Conservation (phyloP, 2,797 vertebrate genomes). For the Apogon talboti region DNA sequence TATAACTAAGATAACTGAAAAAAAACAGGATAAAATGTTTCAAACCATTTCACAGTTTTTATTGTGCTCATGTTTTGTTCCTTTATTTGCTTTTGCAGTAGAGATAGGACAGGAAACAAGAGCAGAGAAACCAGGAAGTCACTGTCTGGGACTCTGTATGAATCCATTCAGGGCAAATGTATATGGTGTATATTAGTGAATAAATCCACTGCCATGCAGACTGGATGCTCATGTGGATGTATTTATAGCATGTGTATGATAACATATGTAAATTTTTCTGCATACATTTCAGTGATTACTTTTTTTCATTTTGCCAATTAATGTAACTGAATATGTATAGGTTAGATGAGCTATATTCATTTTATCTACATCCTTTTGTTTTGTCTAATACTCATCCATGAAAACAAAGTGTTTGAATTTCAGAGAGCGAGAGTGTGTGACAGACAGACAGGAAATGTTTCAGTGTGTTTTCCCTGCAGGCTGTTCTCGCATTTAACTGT, state of each 20-base stretch:
- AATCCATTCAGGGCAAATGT: too few species aligned
- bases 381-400: slow-evolving; percentile 21
- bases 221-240: not conserved
- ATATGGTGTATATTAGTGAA: not conserved
- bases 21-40: too few species aligned
- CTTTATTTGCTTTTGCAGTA: too few species aligned
- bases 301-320: not conserved
- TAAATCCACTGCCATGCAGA: not conserved
- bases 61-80: too few species aligned
- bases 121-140: too few species aligned
- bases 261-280: not conserved
- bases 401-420: slow-evolving; percentile 41
- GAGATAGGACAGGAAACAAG: too few species aligned
- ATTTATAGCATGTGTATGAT: not conserved
- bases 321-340: not conserved
- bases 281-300: not conserved
- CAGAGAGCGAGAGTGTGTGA: slow-evolving; percentile 23
- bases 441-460: slow-evolving; percentile 53
- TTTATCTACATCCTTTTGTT: not conserved
- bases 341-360: not conserved
- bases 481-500: slow-evolving; percentile 69
- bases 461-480: slow-evolving; percentile 64
- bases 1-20: too few species aligned
- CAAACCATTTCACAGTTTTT: too few species aligned
- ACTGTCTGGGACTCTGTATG: too few species aligned